phyloP scores from a whole-genome alignment of 2,888 invertebrate genomes.

The Hipparchia sbordonii region DNA sequence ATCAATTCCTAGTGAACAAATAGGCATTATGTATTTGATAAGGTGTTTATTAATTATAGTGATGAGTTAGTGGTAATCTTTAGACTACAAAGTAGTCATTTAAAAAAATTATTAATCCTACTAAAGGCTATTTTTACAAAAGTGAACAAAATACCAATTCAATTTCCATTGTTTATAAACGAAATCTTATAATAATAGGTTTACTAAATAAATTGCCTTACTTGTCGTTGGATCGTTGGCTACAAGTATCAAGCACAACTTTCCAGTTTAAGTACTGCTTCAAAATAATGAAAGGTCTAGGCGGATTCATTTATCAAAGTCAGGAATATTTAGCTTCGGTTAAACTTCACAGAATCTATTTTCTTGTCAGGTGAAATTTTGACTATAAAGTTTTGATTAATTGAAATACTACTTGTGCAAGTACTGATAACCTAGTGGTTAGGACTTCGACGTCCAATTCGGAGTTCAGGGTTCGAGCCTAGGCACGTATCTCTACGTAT shows the following conservation, averaged over 20 bases:
- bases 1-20: background rate
- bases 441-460: too few species aligned
- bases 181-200: slow-evolving; percentile 15
- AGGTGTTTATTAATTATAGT: too few species aligned
- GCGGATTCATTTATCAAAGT: slow-evolving; percentile 27
- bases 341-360: slow-evolving; percentile 23
- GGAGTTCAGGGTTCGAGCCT: too few species aligned
- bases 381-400: slow-evolving; percentile 18
- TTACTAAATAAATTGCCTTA: slow-evolving; percentile 14
- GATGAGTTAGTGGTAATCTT: too few species aligned
- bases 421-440: too few species aligned
- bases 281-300: slow-evolving; percentile 19
- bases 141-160: slow-evolving; percentile 7
- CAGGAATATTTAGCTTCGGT: slow-evolving; percentile 18
- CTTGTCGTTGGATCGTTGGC: slow-evolving; percentile 6
- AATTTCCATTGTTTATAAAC: slow-evolving; percentile 14
- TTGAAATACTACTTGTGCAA: slow-evolving; percentile 2
- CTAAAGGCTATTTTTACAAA: background rate
- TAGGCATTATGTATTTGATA: background rate
- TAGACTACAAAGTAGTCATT: too few species aligned
- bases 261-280: slow-evolving; percentile 19
- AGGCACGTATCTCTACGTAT: too few species aligned
- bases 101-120: too few species aligned
- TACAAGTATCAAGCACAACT: slow-evolving; percentile 16
- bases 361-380: slow-evolving; percentile 23